A percentile compares a stretch with the other conserved stretches of the same genome.
Conservation (phyloP, 2,888 invertebrate species). For the Tuberolachnus salignus region DNA sequence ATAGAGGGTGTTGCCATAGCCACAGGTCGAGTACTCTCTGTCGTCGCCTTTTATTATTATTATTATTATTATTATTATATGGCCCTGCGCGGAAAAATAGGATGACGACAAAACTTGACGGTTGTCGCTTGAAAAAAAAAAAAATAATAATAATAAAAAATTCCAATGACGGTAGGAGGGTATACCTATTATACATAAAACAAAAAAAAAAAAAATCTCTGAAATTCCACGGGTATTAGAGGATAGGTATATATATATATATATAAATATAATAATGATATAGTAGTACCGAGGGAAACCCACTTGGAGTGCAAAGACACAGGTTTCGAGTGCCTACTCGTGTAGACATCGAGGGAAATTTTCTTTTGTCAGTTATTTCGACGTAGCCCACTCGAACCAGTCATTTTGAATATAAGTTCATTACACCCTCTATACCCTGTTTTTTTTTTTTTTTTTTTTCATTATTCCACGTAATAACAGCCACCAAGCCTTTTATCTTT, state of each 20-base stretch:
- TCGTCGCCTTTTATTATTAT: slow-evolving; percentile 27
- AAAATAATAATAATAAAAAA: background rate
- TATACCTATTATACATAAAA: background rate
- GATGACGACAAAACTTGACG: slow-evolving; percentile 30
- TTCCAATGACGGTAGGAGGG: background rate
- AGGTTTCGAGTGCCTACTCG: slow-evolving; percentile 46
- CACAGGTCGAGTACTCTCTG: slow-evolving; percentile 56
- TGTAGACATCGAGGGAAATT: slow-evolving; percentile 46
- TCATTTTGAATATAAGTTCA: slow-evolving; percentile 54
- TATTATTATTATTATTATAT: background rate
- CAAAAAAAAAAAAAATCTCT: slow-evolving; percentile 37
- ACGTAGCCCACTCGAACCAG: slow-evolving; percentile 51
- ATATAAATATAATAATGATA: no score
- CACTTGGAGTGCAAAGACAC: slow-evolving; percentile 51
- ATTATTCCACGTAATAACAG: slow-evolving; percentile 24
- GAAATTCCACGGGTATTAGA: slow-evolving; percentile 49
- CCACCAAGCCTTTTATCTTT: slow-evolving; percentile 27
- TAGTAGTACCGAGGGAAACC: slow-evolving; percentile 19
- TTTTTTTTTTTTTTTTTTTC: slow-evolving; percentile 21
- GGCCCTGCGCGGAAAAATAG: background rate
- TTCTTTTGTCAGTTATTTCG: slow-evolving; percentile 55
- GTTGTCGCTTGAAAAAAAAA: slow-evolving; percentile 33
- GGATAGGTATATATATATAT: background rate
- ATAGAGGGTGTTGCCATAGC: slow-evolving; percentile 55
- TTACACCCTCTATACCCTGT: slow-evolving; percentile 5